Base-by-base conservation (phyloP, 2,888 invertebrate species). In the Trichopria drosophilae region DNA sequence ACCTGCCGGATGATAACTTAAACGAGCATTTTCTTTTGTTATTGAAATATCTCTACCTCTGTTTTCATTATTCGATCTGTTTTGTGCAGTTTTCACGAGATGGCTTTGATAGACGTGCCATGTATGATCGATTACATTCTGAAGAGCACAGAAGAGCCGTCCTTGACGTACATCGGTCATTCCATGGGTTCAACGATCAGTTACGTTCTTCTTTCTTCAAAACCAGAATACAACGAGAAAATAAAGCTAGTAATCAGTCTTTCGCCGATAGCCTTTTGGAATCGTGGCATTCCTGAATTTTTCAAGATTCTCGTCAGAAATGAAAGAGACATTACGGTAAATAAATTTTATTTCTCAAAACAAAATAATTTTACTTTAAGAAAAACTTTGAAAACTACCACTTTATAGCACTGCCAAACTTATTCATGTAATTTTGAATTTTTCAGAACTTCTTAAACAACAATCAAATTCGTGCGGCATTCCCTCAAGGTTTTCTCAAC, bases 161-260 rank as follows among this genome's bases (percentile, higher is more conserved):
- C 80, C 31, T 67, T 88, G 23, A 16, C 47, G 6, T 96, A 93
- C 71, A 78, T 94, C 31, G 96, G 95, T 0, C 93, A 95, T 75
- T 94, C 93, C 0, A 93, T 95, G 86, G 95, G 93, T 1, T 88
- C 90, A 0, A 86, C 89, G 0, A 79, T 84, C 60, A 81, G 85
- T 55, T 87, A 85, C 67, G 84, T 85, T 1, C 76, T 88, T 61
- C 77, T 88, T 29, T 85, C 89, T 0, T 80, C 81, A 5, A 78
- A 81, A 61, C 85, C 86, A 0, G 82, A 86, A 62, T 87, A 86
- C 64, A 88, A 90, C 64, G 40, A 61, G 0, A 81, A 84, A 51
- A 78, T 90, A 24, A 80, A 82, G 59, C 80, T 85, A 0, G 84
- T 85, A 10, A 36, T 56, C 6, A 53, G 53, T 13, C 28, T 56